Percentiles rank a stretch among this genome's conserved stretches.
phyloP scores from a whole-genome alignment of 2,888 invertebrate genomes.

The Arrhopalites spinosus region DNA sequence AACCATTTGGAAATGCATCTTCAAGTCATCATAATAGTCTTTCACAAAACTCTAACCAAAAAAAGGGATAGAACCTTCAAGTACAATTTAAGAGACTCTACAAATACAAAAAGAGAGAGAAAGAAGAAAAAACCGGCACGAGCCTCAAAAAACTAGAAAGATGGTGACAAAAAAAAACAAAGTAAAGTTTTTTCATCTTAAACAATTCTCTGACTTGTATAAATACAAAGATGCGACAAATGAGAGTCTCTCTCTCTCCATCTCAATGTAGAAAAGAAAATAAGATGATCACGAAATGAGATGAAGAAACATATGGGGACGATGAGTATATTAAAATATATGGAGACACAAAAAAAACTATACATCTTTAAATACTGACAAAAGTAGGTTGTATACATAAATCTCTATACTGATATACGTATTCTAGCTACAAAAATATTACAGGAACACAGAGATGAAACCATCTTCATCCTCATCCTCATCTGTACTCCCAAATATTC shows the following conservation, averaged over 20 bases:
- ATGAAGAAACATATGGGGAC: no score
- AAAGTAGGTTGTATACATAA: no score
- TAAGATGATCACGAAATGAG: no score
- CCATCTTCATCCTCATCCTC: no score
- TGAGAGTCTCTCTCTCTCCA: neutral
- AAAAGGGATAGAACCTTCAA: neutral
- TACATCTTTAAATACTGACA: neutral
- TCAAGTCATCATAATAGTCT: slow-evolving; percentile 11
- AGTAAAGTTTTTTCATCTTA: neutral
- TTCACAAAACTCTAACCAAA: neutral
- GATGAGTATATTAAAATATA: no score
- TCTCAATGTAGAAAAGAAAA: neutral
- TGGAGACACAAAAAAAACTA: no score
- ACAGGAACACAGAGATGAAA: no score
- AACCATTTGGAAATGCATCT: no score
- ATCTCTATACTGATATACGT: neutral
- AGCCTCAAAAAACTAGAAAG: neutral
- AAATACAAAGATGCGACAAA: neutral
- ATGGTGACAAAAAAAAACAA: neutral
- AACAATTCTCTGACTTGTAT: neutral
- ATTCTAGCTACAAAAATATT: neutral
- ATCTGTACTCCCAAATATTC: no score
- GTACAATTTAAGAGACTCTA: neutral
- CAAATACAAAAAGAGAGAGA: neutral
- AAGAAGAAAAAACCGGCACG: no score